Evolutionary conservation across 2,113 vertebrate species (phyloP).

Genomic region (Eudorcas thomsonii): DNA sequence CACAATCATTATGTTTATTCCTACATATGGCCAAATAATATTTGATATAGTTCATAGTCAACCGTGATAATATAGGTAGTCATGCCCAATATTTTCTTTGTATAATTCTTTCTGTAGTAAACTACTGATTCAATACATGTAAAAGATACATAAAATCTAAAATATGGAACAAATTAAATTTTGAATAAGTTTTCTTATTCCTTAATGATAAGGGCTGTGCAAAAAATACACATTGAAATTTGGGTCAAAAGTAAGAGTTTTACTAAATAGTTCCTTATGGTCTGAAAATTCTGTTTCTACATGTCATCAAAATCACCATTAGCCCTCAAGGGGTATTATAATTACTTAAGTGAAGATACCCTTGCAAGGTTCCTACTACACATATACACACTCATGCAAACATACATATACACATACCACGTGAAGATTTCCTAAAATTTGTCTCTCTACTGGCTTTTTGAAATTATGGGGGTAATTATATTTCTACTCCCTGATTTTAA

Average conservation of each 20-base stretch:
- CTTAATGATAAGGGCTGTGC: not conserved
- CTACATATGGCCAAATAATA: not conserved
- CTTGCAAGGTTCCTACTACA: not conserved
- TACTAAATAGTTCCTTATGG: not conserved
- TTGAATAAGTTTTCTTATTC: not conserved
- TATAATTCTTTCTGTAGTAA: not conserved
- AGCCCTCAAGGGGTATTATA: not conserved
- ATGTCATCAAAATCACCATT: not conserved
- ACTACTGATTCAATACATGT: not conserved
- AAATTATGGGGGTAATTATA: not conserved
- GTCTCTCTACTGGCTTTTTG: not conserved
- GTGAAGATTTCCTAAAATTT: not conserved
- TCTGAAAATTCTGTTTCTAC: not conserved
- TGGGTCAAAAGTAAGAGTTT: not conserved
- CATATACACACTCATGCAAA: not conserved
- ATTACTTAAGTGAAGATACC: not conserved
- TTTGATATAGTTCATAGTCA: not conserved
- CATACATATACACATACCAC: not conserved
- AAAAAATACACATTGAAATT: not conserved
- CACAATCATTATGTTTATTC: not conserved
- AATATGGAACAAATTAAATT: not conserved
- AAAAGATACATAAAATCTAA: not conserved
- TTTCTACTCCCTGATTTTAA: not conserved
- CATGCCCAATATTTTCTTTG: not conserved
- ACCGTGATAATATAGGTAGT: not conserved